Conservation (phyloP, 2,888 invertebrate species). For the Limenitis camilla region DNA sequence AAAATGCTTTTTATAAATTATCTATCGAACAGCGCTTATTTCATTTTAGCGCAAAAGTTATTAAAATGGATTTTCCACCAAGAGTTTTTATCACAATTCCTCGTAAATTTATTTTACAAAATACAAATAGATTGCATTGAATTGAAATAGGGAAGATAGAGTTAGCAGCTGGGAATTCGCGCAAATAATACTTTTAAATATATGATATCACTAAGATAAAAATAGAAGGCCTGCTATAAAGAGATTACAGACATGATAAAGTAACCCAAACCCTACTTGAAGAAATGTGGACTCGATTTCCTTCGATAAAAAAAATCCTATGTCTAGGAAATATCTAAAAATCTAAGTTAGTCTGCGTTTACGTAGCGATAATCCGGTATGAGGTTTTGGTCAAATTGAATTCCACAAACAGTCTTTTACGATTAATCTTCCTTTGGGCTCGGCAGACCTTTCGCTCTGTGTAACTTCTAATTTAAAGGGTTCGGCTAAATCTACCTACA, state of each 20-base stretch:
- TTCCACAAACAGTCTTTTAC: conserved; percentile 43
- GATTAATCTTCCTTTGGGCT: conserved; percentile 21
- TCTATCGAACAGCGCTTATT: too few species aligned
- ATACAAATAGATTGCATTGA: too few species aligned
- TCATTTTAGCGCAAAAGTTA: too few species aligned
- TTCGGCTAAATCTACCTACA: background rate
- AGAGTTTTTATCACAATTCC: too few species aligned
- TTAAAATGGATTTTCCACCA: too few species aligned
- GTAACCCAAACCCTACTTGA: background rate
- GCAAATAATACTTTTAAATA: too few species aligned
- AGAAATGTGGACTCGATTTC: background rate
- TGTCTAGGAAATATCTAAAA: conserved; percentile 13
- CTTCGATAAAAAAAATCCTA: background rate
- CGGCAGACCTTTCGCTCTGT: conserved; percentile 9
- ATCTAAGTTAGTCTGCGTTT: conserved; percentile 4
- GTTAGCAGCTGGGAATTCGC: too few species aligned
- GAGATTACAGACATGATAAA: background rate
- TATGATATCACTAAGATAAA: too few species aligned
- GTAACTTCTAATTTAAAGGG: conserved; percentile 9
- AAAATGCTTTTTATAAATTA: too few species aligned
- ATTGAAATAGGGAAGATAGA: too few species aligned
- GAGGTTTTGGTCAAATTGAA: conserved; percentile 54
- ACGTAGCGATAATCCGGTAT: conserved; percentile 33
- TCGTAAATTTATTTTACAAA: too few species aligned
- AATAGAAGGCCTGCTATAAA: background rate